phyloP scores from a whole-genome alignment of 2,113 vertebrate genomes.

The Puma concolor region DNA sequence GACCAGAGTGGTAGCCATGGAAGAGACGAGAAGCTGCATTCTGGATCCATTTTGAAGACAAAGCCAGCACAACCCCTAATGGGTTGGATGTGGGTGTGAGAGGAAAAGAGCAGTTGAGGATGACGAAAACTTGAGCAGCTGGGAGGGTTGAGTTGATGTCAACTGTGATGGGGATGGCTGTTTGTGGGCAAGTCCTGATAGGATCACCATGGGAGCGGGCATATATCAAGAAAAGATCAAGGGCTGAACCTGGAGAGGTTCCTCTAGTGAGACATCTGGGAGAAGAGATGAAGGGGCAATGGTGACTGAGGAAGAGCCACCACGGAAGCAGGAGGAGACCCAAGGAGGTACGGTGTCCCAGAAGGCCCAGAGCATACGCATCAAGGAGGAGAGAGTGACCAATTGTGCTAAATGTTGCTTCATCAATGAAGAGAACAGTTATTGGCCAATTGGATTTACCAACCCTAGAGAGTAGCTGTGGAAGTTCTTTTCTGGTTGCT shows the following conservation, averaged over 20 bases:
- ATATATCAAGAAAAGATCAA: neutral
- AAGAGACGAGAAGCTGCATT: neutral
- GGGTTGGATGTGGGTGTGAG: neutral
- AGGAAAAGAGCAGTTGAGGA: neutral
- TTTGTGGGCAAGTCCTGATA: neutral
- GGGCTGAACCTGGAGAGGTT: neutral
- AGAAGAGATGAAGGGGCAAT: neutral
- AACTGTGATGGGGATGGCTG: neutral
- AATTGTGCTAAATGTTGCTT: accelerated
- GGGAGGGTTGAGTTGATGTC: neutral
- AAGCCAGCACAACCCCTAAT: neutral
- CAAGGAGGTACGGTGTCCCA: accelerated
- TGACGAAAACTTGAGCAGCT: too few species aligned
- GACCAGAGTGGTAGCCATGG: neutral
- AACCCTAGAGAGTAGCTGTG: too few species aligned
- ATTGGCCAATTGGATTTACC: accelerated
- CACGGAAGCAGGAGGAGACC: neutral
- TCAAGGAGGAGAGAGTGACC: neutral
- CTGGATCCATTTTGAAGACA: neutral
- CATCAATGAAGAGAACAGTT: neutral
- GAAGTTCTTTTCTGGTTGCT: neutral
- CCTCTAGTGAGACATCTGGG: neutral
- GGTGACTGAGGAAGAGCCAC: neutral
- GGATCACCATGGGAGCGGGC: neutral
- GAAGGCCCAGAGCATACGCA: accelerated